phyloP scores from a whole-genome alignment of 2,113 vertebrate genomes.

The Clarias batrachus region DNA sequence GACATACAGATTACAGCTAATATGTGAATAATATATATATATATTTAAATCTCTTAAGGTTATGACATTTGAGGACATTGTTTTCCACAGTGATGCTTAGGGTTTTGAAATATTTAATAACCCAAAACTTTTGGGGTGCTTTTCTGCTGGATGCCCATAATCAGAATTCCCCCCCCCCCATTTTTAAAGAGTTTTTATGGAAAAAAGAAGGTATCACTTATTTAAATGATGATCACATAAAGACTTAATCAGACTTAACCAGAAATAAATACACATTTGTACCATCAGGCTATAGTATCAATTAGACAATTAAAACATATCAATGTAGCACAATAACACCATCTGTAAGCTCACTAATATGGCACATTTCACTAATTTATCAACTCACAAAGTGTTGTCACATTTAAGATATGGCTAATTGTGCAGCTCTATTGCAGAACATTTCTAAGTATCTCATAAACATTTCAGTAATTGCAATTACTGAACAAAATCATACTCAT shows the following conservation, averaged over 20 bases:
- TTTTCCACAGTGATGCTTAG: too few relatives aligned
- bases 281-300: not conserved
- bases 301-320: not conserved
- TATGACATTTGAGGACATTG: too few relatives aligned
- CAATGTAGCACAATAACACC: not conserved
- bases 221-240: not conserved
- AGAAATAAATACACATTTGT: not conserved
- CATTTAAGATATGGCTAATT: not conserved
- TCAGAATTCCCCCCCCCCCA: too few relatives aligned
- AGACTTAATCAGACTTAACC: not conserved
- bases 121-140: not conserved
- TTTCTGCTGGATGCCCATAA: not conserved
- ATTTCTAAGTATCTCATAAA: not conserved
- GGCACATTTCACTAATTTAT: not conserved
- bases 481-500: not conserved
- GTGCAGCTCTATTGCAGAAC: not conserved
- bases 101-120: not conserved
- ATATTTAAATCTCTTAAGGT: too few relatives aligned
- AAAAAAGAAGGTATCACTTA: not conserved
- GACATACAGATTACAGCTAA: too few relatives aligned
- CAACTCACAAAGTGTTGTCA: not conserved
- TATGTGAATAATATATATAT: too few relatives aligned
- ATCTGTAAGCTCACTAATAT: not conserved
- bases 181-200: not conserved
- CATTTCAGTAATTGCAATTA: not conserved